These are phyloP conservation scores for Liolophura sinensis DNA, from an alignment of 1,140 invertebrate genomes.

Conservation along the genomic window DNA sequence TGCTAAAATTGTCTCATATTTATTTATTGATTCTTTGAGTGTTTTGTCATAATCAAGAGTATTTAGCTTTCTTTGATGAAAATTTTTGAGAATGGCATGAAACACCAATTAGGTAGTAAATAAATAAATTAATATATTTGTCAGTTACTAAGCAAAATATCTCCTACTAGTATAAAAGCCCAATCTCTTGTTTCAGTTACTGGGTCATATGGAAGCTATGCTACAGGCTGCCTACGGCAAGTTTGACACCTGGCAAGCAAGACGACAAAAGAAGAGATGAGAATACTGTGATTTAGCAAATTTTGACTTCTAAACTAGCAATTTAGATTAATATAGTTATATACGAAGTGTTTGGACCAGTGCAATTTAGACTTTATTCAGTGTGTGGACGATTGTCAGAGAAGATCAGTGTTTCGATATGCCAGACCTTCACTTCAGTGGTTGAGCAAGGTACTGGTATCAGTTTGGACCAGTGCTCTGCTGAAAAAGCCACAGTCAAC, in stretches of 20 bases:
- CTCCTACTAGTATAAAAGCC: neutral
- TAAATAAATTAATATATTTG: neutral
- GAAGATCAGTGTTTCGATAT: no score
- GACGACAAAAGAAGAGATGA: neutral
- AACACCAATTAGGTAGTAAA: neutral
- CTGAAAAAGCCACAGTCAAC: no score
- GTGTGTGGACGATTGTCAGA: no score
- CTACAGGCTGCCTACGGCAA: slow-evolving; percentile 81
- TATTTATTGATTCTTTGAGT: neutral
- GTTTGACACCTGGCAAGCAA: slow-evolving; percentile 77
- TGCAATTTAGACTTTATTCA: no score
- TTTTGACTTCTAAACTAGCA: no score
- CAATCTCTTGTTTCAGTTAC: slow-evolving; percentile 64
- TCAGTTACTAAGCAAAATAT: neutral
- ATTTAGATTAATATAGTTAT: no score
- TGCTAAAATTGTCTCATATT: neutral
- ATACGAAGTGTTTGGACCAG: no score
- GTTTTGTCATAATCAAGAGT: neutral
- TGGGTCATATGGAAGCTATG: slow-evolving; percentile 84
- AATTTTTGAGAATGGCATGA: neutral
- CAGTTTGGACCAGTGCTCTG: no score
- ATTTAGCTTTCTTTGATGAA: neutral
- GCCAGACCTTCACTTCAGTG: no score
- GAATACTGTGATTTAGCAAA: no score
- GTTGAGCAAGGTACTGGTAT: no score